Evolutionary conservation across 2,113 vertebrate species (phyloP).

Genomic region (Pluvialis apricaria): DNA sequence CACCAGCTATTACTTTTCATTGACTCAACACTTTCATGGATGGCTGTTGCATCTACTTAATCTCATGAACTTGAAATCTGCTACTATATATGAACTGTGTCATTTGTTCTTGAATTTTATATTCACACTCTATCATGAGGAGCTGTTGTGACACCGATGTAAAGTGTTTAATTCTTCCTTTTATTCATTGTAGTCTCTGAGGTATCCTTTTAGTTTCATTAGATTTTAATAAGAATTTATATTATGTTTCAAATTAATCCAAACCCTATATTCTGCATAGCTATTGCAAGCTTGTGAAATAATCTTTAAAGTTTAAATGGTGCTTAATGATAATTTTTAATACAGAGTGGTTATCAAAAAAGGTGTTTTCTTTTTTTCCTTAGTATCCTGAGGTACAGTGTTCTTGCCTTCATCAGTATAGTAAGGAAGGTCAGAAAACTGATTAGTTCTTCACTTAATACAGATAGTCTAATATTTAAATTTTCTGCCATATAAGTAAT

Average conservation of each 20-base stretch:
- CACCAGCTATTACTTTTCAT: background rate
- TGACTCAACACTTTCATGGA: background rate
- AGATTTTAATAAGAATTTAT: background rate
- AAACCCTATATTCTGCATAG: background rate
- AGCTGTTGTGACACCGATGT: background rate
- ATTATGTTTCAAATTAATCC: background rate
- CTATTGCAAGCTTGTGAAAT: background rate
- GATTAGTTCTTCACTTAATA: background rate
- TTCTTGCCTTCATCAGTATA: background rate
- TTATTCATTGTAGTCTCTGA: background rate
- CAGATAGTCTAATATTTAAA: background rate
- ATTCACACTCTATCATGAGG: background rate
- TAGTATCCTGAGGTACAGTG: background rate
- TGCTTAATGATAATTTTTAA: background rate
- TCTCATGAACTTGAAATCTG: background rate
- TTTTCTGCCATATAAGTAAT: background rate
- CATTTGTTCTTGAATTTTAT: background rate
- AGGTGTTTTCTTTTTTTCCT: background rate
- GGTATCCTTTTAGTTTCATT: background rate
- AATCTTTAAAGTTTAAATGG: background rate
- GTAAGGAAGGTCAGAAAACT: background rate
- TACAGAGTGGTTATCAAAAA: background rate
- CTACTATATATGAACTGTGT: background rate
- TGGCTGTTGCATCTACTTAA: background rate
- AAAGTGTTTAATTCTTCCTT: background rate